A percentile compares a stretch with the other conserved stretches of the same genome.
These are phyloP conservation scores for Chaetorhynchus papuensis DNA, from an alignment of 2,113 vertebrate genomes.

Conservation along the genomic window DNA sequence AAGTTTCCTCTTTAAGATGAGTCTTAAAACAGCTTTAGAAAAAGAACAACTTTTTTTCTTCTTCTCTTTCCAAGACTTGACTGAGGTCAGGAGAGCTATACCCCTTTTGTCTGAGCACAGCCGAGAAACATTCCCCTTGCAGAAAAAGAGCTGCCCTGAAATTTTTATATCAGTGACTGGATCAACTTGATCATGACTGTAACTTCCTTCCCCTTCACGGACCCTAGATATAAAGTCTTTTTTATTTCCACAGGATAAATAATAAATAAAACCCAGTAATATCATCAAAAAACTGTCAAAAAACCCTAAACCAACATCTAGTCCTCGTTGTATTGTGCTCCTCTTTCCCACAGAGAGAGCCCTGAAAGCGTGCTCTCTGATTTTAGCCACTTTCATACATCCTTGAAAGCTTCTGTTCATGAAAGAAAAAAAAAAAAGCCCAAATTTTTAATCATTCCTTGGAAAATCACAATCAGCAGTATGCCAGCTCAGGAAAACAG, in stretches of 20 bases:
- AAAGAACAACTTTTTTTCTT: background rate
- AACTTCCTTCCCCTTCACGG: background rate
- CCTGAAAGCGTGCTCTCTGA: background rate
- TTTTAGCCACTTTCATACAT: background rate
- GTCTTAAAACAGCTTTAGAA: background rate
- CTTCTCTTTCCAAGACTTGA: background rate
- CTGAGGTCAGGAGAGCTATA: background rate
- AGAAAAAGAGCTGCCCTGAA: background rate
- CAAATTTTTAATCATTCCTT: background rate
- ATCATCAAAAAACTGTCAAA: background rate
- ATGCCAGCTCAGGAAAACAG: background rate
- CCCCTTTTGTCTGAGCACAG: background rate
- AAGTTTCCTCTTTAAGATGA: background rate
- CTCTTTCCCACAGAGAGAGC: background rate
- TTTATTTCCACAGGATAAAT: background rate
- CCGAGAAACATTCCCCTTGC: background rate
- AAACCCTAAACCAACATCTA: background rate
- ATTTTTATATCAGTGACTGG: background rate
- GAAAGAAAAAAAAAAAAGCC: too few relatives aligned
- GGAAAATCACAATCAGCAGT: background rate
- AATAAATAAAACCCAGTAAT: background rate
- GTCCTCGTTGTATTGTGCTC: background rate
- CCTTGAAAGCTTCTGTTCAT: fast-evolving
- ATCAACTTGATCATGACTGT: background rate
- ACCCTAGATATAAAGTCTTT: background rate